phyloP scores from a whole-genome alignment of 2,797 vertebrate genomes.

The Cyprinodon diabolis region DNA sequence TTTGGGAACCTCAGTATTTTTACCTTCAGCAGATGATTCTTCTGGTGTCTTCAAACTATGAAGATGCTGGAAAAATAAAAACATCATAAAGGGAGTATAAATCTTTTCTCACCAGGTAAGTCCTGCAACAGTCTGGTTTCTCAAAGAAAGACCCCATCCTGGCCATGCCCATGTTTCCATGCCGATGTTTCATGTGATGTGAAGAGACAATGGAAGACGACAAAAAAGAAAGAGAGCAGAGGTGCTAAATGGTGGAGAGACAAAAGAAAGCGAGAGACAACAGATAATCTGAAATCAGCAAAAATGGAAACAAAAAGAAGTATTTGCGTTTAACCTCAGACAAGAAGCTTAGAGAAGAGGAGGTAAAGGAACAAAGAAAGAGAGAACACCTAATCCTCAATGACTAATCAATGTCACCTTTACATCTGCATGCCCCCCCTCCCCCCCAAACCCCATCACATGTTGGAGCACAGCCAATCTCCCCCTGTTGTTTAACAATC shows the following conservation, averaged over 20 bases:
- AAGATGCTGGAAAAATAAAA: too few species aligned
- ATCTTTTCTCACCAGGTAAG: not conserved
- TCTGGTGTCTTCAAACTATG: too few species aligned
- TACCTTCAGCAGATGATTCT: too few species aligned
- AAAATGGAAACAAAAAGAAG: not conserved
- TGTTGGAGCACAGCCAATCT: constrained; percentile 23
- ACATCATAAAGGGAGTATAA: too few species aligned
- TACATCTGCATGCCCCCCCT: not conserved
- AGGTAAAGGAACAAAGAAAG: constrained; percentile 5
- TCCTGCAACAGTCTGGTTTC: not conserved
- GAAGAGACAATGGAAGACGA: not conserved
- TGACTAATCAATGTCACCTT: constrained; percentile 59
- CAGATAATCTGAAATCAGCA: not conserved
- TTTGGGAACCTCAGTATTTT: too few species aligned
- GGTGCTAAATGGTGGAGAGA: constrained; percentile 1
- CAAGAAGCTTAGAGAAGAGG: not conserved
- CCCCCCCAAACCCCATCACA: constrained; percentile 1
- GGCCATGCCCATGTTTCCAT: not conserved
- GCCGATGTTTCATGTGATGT: not conserved
- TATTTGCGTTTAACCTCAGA: not conserved
- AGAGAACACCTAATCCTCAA: constrained; percentile 25
- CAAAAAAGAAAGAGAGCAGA: not conserved
- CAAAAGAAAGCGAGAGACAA: not conserved
- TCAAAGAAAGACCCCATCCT: not conserved
- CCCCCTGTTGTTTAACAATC: constrained; percentile 10